Evolutionary conservation across 2,888 invertebrate species (phyloP).

Genomic region (Melieria picta): DNA sequence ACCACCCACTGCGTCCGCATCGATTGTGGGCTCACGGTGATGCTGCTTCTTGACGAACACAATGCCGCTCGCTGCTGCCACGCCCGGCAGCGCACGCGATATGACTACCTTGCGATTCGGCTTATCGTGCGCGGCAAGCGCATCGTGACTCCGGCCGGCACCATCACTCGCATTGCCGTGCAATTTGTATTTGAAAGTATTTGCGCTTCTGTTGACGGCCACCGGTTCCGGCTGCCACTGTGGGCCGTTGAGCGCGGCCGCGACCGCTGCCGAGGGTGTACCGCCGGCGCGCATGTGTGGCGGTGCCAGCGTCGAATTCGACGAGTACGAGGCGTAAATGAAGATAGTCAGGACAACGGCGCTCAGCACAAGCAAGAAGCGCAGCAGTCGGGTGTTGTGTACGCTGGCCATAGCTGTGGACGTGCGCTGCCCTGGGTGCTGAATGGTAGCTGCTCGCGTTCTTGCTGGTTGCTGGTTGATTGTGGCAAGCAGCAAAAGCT

Average conservation of each 20-base stretch:
- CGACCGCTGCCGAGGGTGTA: constrained; percentile 14
- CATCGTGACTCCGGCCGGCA: not conserved
- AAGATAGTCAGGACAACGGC: constrained; percentile 67
- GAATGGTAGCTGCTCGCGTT: no score
- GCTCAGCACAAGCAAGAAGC: constrained; percentile 65
- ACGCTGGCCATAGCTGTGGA: constrained; percentile 50
- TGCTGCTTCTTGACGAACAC: constrained; percentile 42
- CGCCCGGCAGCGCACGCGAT: constrained; percentile 7
- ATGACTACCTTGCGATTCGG: constrained; percentile 32
- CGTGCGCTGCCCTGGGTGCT: no score
- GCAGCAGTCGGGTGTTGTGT: constrained; percentile 66
- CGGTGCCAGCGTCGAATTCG: constrained; percentile 58
- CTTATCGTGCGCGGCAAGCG: constrained; percentile 19
- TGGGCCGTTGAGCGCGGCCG: not conserved
- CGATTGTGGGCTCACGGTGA: constrained; percentile 59
- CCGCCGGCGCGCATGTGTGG: constrained; percentile 50
- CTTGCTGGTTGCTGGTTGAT: no score
- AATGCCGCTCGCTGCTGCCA: constrained; percentile 28
- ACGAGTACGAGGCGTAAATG: constrained; percentile 67
- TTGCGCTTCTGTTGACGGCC: constrained; percentile 14
- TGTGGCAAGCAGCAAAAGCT: no score
- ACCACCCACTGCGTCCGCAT: constrained; percentile 56
- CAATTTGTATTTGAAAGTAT: not conserved
- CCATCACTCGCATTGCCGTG: not conserved
- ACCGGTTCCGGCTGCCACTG: constrained; percentile 8